phyloP scores from a whole-genome alignment of 92 coral and sea anemone species.

The Phenganax subtilis region DNA sequence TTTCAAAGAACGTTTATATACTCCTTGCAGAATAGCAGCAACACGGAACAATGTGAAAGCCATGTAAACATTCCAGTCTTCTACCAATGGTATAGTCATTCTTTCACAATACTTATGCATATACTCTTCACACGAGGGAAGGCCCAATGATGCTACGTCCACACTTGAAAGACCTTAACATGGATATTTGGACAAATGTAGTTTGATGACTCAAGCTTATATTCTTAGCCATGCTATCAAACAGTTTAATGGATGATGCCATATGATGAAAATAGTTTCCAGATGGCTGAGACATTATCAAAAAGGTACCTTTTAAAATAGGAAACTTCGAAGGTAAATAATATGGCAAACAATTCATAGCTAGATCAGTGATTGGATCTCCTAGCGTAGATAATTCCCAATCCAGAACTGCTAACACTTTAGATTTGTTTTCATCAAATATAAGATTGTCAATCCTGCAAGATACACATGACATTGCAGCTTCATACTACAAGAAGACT shows the following conservation, averaged over 20 bases:
- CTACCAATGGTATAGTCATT: constrained; percentile 62
- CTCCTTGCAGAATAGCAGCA: constrained; percentile 94
- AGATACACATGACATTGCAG: background rate
- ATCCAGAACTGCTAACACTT: constrained; percentile 83
- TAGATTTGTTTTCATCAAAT: constrained; percentile 78
- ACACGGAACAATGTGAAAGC: constrained; percentile 92
- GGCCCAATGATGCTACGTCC: constrained; percentile 63
- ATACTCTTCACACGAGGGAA: constrained; percentile 73
- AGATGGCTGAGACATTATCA: background rate
- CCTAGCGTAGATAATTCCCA: constrained; percentile 97
- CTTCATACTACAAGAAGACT: background rate
- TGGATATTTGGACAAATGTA: background rate
- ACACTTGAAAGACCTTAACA: constrained; percentile 60
- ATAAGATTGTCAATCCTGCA: constrained; percentile 80
- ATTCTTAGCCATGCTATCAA: too few relatives aligned
- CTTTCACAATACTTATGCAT: constrained; percentile 74
- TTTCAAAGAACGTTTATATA: constrained; percentile 80
- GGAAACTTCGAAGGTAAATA: constrained; percentile 76
- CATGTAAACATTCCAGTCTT: constrained; percentile 90
- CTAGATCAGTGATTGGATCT: constrained; percentile 88
- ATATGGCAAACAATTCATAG: constrained; percentile 83
- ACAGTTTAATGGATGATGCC: background rate
- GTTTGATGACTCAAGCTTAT: background rate
- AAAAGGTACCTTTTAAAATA: constrained; percentile 60
- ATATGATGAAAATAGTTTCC: background rate